Percentiles rank a stretch among this genome's conserved stretches.
phyloP scores from a whole-genome alignment of 1,140 invertebrate species.

The Planococcus citri region DNA sequence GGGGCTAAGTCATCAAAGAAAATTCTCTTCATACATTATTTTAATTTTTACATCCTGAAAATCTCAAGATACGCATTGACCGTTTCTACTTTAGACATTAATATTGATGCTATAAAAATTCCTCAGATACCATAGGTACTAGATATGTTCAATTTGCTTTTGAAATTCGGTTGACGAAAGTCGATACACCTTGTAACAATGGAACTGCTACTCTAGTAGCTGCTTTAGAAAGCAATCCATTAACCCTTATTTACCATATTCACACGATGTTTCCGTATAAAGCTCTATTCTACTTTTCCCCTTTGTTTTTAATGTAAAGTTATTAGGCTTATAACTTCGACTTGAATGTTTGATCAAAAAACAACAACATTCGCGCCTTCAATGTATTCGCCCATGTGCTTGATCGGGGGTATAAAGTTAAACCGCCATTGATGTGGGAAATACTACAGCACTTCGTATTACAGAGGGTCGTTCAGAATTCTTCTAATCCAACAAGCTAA shows the following conservation, averaged over 20 bases:
- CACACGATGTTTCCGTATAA: background rate
- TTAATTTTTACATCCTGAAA: too few relatives aligned
- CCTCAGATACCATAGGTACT: too few relatives aligned
- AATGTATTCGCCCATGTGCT: conserved; percentile 11
- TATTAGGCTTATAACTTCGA: conserved; percentile 20
- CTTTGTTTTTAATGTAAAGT: conserved; percentile 20
- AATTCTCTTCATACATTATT: too few relatives aligned
- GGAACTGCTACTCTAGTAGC: background rate
- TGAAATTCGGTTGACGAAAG: too few relatives aligned
- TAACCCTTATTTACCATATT: background rate
- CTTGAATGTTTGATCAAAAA: conserved; percentile 17
- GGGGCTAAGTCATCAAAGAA: too few relatives aligned
- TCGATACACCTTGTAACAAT: too few relatives aligned
- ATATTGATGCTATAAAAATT: too few relatives aligned
- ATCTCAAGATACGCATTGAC: too few relatives aligned
- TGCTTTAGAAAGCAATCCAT: background rate
- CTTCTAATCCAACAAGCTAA: background rate
- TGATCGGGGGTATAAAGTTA: background rate
- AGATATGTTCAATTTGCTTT: too few relatives aligned
- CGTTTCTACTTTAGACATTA: too few relatives aligned
- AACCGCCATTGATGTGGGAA: conserved; percentile 5
- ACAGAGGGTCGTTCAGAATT: background rate
- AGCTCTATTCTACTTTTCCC: conserved; percentile 16
- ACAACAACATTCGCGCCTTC: conserved; percentile 9
- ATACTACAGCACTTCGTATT: background rate